A percentile compares a stretch with the other conserved stretches of the same genome.
Conservation (phyloP, 37 sponge, comb jelly and placozoan species). For the Geodia barretti region DNA sequence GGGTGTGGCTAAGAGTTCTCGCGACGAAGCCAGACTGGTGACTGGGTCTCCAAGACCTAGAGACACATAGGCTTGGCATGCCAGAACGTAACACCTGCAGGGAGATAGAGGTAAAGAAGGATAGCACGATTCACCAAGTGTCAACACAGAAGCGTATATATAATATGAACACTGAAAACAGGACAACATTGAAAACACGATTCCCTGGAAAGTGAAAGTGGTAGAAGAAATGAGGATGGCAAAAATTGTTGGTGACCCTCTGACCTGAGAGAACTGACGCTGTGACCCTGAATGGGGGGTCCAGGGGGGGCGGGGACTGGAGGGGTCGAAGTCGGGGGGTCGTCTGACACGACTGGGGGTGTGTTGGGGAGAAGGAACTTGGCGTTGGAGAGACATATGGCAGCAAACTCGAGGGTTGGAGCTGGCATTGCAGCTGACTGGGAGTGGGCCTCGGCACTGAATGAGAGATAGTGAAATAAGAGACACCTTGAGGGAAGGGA, state of each 20-base stretch:
- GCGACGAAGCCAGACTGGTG: constrained; percentile 72
- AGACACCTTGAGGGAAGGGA: not conserved
- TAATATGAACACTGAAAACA: too few species aligned
- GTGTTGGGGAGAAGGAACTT: constrained; percentile 67
- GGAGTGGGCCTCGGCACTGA: constrained; percentile 22
- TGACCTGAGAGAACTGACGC: constrained; percentile 48
- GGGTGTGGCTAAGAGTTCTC: constrained; percentile 58
- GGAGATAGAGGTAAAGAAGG: not conserved
- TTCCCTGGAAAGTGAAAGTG: too few species aligned
- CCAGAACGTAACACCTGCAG: constrained; percentile 54
- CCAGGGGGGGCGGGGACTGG: constrained; percentile 59
- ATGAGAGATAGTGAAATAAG: not conserved
- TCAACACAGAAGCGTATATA: not conserved
- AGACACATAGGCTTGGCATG: constrained; percentile 82
- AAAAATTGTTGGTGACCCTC: not conserved
- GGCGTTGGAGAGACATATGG: constrained; percentile 91
- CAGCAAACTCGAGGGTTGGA: constrained; percentile 90
- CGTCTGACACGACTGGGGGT: not conserved
- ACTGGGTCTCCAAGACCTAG: constrained; percentile 92
- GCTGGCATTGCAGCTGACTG: constrained; percentile 87
- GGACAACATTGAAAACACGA: too few species aligned
- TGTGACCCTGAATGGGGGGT: constrained; percentile 64
- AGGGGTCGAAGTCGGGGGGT: not conserved
- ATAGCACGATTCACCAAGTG: not conserved
- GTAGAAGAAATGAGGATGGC: too few species aligned